These are phyloP conservation scores for Anguilla japonica DNA, from an alignment of 2,113 vertebrate genomes.

Conservation along the genomic window DNA sequence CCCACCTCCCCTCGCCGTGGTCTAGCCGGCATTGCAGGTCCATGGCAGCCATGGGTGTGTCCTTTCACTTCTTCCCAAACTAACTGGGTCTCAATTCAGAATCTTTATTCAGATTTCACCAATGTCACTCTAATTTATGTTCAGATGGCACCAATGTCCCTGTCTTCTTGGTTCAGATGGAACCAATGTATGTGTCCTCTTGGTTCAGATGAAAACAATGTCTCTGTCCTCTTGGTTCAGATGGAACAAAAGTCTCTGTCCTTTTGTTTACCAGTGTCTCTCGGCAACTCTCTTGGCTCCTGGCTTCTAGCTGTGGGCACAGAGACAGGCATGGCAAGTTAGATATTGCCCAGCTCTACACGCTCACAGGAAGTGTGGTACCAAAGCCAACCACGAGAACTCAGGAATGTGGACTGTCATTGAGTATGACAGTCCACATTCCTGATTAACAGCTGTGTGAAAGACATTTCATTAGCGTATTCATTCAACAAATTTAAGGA, in stretches of 20 bases:
- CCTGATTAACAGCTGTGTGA: not conserved
- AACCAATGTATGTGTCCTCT: not conserved
- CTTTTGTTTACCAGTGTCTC: not conserved
- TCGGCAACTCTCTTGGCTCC: conserved; percentile 41
- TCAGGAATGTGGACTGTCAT: not conserved
- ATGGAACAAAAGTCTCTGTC: not conserved
- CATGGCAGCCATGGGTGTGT: conserved; percentile 73
- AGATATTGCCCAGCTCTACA: not conserved
- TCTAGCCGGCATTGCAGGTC: conserved; percentile 81
- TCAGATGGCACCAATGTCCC: too few species aligned
- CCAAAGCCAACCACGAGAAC: not conserved
- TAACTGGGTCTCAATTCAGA: conserved; percentile 31
- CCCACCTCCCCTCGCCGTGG: conserved; percentile 76
- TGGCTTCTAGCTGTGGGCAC: conserved; percentile 39
- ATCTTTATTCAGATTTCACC: too few species aligned
- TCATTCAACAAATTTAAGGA: too few species aligned
- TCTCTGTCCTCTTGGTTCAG: conserved; percentile 36
- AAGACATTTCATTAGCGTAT: not conserved
- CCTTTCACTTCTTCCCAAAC: conserved; percentile 44
- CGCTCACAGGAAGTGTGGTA: not conserved
- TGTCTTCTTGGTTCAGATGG: too few species aligned
- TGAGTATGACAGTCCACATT: not conserved
- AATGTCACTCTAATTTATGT: too few species aligned
- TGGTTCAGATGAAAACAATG: conserved; percentile 44
- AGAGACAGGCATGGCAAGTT: not conserved